Conservation (phyloP, 2,113 vertebrate species). For the Hippotragus niger region DNA sequence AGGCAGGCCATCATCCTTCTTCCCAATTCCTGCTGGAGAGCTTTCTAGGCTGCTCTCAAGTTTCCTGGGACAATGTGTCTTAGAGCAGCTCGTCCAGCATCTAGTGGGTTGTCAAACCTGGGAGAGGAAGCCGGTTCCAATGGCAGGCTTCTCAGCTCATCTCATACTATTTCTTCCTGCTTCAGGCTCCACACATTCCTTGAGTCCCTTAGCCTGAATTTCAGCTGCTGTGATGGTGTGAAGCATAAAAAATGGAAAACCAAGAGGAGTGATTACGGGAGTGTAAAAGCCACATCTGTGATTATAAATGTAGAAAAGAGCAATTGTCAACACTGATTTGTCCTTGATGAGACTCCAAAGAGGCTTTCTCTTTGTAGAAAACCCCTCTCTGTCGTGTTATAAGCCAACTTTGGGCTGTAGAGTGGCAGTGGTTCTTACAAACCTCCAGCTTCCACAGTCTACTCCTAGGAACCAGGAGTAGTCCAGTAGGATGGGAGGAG, state of each 20-base stretch:
- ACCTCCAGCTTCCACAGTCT: neutral
- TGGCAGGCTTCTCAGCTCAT: neutral
- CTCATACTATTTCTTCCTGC: too few relatives aligned
- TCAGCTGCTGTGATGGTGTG: neutral
- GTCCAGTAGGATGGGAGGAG: neutral
- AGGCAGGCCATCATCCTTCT: neutral
- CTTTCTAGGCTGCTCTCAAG: rapidly evolving
- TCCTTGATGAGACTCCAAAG: neutral
- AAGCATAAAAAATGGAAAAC: neutral
- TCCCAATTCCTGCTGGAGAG: neutral
- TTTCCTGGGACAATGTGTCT: neutral
- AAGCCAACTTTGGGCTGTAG: too few relatives aligned
- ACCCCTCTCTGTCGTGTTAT: rapidly evolving
- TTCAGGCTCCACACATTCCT: neutral
- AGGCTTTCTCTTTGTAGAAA: neutral
- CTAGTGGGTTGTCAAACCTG: rapidly evolving
- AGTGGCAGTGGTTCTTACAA: rapidly evolving
- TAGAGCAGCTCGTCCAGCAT: neutral
- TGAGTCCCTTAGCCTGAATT: neutral
- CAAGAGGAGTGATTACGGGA: neutral
- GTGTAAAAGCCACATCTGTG: neutral
- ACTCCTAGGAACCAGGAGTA: neutral
- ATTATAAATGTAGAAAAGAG: neutral
- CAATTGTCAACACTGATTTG: neutral
- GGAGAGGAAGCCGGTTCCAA: rapidly evolving